Base-by-base conservation (phyloP, 2,888 invertebrate species). In the Trichopoda pennipes region DNA sequence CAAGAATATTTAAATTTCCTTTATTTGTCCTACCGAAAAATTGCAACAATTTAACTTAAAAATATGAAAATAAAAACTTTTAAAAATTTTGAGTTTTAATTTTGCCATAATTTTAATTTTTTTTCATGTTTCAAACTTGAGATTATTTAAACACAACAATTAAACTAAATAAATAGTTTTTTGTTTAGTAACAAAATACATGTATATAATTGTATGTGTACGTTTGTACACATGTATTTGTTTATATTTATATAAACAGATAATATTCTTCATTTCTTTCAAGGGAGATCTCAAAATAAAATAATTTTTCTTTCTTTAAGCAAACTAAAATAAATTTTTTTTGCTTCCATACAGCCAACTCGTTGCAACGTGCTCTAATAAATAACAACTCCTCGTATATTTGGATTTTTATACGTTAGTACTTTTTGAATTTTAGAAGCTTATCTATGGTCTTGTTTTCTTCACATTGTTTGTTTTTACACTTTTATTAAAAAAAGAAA, bases 381-480 rank as follows among this genome's bases (percentile, higher is more conserved):
- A 32, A 66, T 21, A 55, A 42, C n/a, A n/a, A n/a, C n/a, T n/a
- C n/a, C n/a, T n/a, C n/a, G 7, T 53, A 8, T 28, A 6, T 28
- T 28, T 14, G 28, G 14, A 19, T 28, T 61, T 44, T 53, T 63
- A 28, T 76, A 53, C 19, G 19, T 32, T 4, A 47, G 8, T 60
- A 16, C 19, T 49, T 51, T 0, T 53, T 21, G 58, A 12, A 19
- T 68, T n/a, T 61, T 44, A 35, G 60, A 44, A 70, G 72, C 75
- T 82, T 82, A 78, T 78, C 78, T 78, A 10, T 66, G 60, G 60
- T 78, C 70, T 75, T 72, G 55, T 64, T 58, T 75, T 78, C 74
- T 75, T 78, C 74, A 75, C 70, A 72, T 53, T 78, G 69, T 82
- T 78, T 82, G 60, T 66, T 75, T 82, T 82, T 78, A 78, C 81